Conservation (phyloP, 53 echinoderm and acorn worm genomes). For the Stichopus horrens region DNA sequence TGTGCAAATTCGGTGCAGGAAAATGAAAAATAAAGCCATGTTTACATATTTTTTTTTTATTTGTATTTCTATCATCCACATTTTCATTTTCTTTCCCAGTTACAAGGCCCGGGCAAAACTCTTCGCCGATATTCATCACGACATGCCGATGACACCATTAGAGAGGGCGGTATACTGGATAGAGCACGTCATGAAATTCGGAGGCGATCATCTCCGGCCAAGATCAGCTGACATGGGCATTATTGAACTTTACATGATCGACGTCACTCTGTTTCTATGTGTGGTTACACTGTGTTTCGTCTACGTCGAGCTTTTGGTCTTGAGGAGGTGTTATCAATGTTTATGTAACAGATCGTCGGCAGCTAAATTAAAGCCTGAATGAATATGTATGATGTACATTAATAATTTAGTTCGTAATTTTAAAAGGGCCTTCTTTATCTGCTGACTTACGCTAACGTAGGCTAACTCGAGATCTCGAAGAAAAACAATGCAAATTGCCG, state of each 20-base stretch:
- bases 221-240: slow-evolving; percentile 59
- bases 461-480: no score
- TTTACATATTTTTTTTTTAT: not conserved
- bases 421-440: no score
- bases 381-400: not conserved
- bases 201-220: slow-evolving; percentile 72
- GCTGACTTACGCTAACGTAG: no score
- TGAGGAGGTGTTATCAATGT: slow-evolving; percentile 50
- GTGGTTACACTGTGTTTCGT: slow-evolving; percentile 3
- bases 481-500: no score
- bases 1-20: no score
- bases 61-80: not conserved
- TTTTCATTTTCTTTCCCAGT: not conserved
- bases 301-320: slow-evolving; percentile 36
- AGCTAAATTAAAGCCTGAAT: slow-evolving; percentile 45
- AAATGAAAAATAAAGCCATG: not conserved
- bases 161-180: slow-evolving; percentile 83
- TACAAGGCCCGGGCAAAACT: not conserved
- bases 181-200: slow-evolving; percentile 72
- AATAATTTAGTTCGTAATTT: no score
- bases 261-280: slow-evolving; percentile 54
- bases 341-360: slow-evolving; percentile 18
- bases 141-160: slow-evolving; percentile 52
- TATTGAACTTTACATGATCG: slow-evolving; percentile 68
- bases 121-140: slow-evolving; percentile 49